Percentiles rank a stretch among this genome's conserved stretches.
These are phyloP conservation scores for Hesperia comma DNA, from an alignment of 2,888 invertebrate species.

Conservation along the genomic window DNA sequence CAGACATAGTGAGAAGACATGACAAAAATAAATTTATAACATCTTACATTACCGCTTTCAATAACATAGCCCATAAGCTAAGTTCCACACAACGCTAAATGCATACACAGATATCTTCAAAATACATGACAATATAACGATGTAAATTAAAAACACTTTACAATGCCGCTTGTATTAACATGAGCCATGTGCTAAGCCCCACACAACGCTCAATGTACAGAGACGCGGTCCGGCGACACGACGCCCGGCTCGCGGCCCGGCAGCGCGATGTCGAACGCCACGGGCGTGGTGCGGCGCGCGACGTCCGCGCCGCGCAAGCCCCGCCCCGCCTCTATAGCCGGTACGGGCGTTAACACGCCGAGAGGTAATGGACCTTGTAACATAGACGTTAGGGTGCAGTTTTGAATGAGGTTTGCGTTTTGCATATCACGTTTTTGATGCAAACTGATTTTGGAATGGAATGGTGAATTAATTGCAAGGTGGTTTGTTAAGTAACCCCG, in stretches of 20 bases:
- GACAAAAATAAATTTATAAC: too few relatives aligned
- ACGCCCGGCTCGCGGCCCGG: constrained; percentile 92
- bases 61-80: too few relatives aligned
- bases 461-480: too few relatives aligned
- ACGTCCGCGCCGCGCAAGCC: constrained; percentile 87
- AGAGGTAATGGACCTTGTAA: constrained; percentile 58
- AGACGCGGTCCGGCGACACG: constrained; percentile 89
- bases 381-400: constrained; percentile 31
- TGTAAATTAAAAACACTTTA: not conserved
- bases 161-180: not conserved
- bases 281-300: constrained; percentile 86
- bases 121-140: not conserved
- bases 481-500: constrained; percentile 79
- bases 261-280: constrained; percentile 89
- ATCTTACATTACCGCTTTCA: too few relatives aligned
- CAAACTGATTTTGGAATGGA: not conserved
- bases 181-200: not conserved
- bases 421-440: constrained; percentile 11
- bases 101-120: not conserved
- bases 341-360: constrained; percentile 90
- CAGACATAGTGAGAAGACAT: too few relatives aligned
- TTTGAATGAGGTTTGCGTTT: constrained; percentile 31
- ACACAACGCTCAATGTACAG: constrained; percentile 60
- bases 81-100: not conserved
- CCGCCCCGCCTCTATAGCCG: constrained; percentile 92